Evolutionary conservation across 2,888 invertebrate genomes (phyloP).

Genomic region (Dendrolimus houi): DNA sequence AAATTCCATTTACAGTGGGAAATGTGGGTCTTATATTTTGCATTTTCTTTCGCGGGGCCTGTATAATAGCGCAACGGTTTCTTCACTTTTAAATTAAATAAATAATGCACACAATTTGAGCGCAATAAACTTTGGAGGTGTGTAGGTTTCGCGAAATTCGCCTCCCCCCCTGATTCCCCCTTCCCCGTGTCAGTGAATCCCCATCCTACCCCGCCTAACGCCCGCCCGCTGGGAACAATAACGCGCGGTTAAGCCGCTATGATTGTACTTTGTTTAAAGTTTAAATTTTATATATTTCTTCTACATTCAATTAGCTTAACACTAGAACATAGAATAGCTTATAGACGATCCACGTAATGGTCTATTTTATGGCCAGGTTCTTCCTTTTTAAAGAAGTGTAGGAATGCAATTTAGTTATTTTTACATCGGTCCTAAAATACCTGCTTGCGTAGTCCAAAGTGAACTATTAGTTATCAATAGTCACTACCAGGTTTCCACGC

Average conservation of each 20-base stretch:
- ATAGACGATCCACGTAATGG: no score
- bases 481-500: no score
- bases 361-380: no score
- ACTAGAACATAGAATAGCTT: no score
- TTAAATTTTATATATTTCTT: not conserved
- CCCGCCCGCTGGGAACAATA: conserved; percentile 62
- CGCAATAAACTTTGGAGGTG: conserved; percentile 67
- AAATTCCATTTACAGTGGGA: conserved; percentile 22
- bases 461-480: no score
- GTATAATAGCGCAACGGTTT: conserved; percentile 61
- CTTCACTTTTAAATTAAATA: conserved; percentile 75
- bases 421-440: no score
- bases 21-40: conserved; percentile 18
- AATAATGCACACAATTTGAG: conserved; percentile 74
- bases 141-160: conserved; percentile 32
- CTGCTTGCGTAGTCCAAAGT: no score
- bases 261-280: not conserved
- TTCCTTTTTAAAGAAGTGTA: no score
- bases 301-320: no score
- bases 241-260: conserved; percentile 13
- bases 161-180: not conserved
- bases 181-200: not conserved
- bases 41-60: conserved; percentile 39
- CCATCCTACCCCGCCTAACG: conserved; percentile 15
- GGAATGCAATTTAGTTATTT: no score